phyloP scores from a whole-genome alignment of 2,113 vertebrate species.

The Uria aalge region DNA sequence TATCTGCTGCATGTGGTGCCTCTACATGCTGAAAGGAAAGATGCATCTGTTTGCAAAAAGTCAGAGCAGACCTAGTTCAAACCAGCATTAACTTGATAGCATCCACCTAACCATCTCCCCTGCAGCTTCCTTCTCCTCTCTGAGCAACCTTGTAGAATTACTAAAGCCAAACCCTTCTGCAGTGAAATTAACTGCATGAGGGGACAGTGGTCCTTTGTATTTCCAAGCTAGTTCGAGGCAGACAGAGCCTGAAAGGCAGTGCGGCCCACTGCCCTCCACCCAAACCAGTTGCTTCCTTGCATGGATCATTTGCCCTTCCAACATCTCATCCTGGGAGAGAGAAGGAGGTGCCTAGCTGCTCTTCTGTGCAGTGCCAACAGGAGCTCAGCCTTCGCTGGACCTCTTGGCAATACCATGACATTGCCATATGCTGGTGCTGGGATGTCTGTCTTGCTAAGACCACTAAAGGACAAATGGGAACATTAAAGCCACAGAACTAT shows the following conservation, averaged over 20 bases:
- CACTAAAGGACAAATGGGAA: background rate
- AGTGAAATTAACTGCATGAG: background rate
- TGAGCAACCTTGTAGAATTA: background rate
- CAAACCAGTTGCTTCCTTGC: background rate
- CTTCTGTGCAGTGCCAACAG: background rate
- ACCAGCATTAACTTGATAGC: background rate
- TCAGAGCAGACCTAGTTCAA: background rate
- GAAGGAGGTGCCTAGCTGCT: background rate
- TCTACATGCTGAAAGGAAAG: background rate
- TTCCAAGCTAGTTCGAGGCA: background rate
- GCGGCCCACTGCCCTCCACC: too few species aligned
- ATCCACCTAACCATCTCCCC: background rate
- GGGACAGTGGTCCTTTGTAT: background rate
- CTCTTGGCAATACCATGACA: background rate
- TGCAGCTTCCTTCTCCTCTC: background rate
- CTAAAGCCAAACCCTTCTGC: background rate
- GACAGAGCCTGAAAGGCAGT: background rate
- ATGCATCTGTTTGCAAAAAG: background rate
- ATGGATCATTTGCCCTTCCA: background rate
- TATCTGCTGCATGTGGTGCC: background rate
- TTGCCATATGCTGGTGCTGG: background rate
- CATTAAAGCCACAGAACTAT: background rate
- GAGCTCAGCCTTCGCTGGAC: background rate
- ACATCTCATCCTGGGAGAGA: background rate
- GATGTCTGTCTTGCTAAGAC: background rate